Base-by-base conservation (phyloP, 2,888 invertebrate species). In the Pandemis cinnamomeana region DNA sequence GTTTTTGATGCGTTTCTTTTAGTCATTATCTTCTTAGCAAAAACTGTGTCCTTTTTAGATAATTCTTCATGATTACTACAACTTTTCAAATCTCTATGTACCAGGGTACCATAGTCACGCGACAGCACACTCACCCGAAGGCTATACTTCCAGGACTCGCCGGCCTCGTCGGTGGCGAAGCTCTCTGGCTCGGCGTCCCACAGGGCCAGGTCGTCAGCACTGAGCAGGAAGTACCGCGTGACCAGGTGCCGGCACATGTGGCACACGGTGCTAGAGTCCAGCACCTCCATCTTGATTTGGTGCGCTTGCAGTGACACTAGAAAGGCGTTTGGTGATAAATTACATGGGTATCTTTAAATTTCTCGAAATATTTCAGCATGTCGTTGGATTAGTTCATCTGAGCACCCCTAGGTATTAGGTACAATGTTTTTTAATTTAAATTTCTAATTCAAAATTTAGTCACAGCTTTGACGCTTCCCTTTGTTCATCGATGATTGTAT, bases 61-160 rank as follows among this genome's bases (percentile, higher is more conserved):
- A 36, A 36, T 36, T 36, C 27, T 36, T 4, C 27, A 4, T 2
- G 27, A 36, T 36, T 36, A 2, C 27, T 36, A 36, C 2, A 44
- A 44, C 44, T 44, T 44, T 44, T 7, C 1, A 51, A 51, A 5
- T n/a, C 0, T 51, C 6, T 5, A n/a, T 2, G 10, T 62, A 68
- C 53, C 61, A 48, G 41, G 55, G 20, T 7, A 11, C 3, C 61
- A 69, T 60, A 55, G 46, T 67, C 4, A 48, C 13, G 8, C 27
- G 27, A 36, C 13, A 64, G 11, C 11, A 27, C 7, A 91, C 95
- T 92, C 89, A 97, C 97, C 95, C 97, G 95, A 77, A 98, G 94
- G 83, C 97, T 98, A 86, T 98, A 99, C 86, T 98, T 98, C 97
- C 98, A 98, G n/a, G 97, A 97, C 87, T 99, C 98, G 0, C 98